Evolutionary conservation across 2,888 invertebrate species (phyloP), one percentile per base, ranked within the genome.

Genomic region (Camponotus fellah): DNA sequence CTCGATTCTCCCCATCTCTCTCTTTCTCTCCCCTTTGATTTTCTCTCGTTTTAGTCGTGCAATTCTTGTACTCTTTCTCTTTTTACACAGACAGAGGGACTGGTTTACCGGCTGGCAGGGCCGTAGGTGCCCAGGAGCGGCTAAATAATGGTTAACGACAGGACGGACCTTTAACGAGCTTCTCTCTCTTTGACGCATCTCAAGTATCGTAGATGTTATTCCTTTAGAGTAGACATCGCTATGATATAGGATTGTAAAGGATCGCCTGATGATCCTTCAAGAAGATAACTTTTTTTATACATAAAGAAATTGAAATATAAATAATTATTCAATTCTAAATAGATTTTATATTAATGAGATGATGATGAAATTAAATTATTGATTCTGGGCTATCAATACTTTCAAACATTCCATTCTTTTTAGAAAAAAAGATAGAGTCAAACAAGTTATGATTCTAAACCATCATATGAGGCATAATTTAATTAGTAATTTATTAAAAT

Each of bases 41-140:
- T 68, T 85, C 32, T 53, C 75, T 71, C 75, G 58, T 65, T 76
- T 75, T 56, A 49, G 62, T 58, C 32, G 26, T 32, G 43, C 53
- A 17, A 77, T 56, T 72, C 77, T 56, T 43, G 43, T 34, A 60
- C 43, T 76, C 82, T 66, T 69, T 21, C 53, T 65, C 75, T 81
- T 68, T 86, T 85, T 69, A 62, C 84, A 76, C 85, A 85, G 85
- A 83, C 85, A 71, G 76, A 74, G 71, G 87, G 91, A 93, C 92
- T 92, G 92, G 92, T 92, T 92, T 90, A 86, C 89, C 90, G 85
- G 86, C 88, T 86, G 86, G 85, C 89, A 88, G 91, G 88, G 89
- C 87, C 88, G 89, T 90, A 86, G 85, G 86, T 83, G 85, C 84
- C 83, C 88, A 85, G 87, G 86, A 86, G 69, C 89, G 88, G 85